phyloP scores from a whole-genome alignment of 2,113 vertebrate genomes.

The Panthera leo region DNA sequence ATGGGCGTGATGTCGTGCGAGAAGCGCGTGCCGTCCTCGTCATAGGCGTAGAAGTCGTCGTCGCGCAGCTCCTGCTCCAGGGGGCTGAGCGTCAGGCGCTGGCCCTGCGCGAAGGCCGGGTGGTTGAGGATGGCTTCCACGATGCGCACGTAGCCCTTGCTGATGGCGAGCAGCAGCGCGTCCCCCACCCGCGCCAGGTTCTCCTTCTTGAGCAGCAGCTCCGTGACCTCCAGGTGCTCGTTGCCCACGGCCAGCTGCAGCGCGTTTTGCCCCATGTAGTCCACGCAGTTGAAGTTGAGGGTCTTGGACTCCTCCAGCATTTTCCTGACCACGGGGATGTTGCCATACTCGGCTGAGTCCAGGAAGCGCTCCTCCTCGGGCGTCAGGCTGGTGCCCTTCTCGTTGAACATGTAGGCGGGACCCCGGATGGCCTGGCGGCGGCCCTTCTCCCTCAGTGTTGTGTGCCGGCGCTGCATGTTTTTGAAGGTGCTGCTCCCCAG shows the following conservation, averaged over 20 bases:
- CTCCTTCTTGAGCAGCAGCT: conserved; percentile 96
- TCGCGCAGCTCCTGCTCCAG: conserved; percentile 95
- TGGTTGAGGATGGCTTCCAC: conserved; percentile 97
- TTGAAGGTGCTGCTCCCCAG: conserved; percentile 81
- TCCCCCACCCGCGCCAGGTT: conserved; percentile 95
- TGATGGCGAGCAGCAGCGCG: conserved; percentile 94
- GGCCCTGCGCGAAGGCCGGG: conserved; percentile 92
- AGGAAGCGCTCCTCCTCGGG: conserved; percentile 95
- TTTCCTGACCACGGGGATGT: conserved; percentile 97
- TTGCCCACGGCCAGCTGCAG: conserved; percentile 96
- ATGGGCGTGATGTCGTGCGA: conserved; percentile 97
- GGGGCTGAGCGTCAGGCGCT: conserved; percentile 92
- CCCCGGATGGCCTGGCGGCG: conserved; percentile 96
- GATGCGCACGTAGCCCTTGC: conserved; percentile 97
- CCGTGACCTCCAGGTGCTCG: conserved; percentile 96
- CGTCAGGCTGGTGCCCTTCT: conserved; percentile 94
- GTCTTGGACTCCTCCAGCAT: conserved; percentile 99
- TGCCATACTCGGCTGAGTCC: conserved; percentile 97
- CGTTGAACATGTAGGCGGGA: conserved; percentile 98
- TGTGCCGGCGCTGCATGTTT: conserved; percentile 95
- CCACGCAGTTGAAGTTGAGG: conserved; percentile 96
- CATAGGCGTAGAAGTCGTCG: conserved; percentile 97
- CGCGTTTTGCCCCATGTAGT: conserved; percentile 99
- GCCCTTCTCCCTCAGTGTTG: conserved; percentile 95
- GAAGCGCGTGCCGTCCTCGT: conserved; percentile 97